Evolutionary conservation across 2,113 vertebrate genomes (phyloP), one percentile per base, ranked within the genome.

Genomic region (Aplodontia rufa): DNA sequence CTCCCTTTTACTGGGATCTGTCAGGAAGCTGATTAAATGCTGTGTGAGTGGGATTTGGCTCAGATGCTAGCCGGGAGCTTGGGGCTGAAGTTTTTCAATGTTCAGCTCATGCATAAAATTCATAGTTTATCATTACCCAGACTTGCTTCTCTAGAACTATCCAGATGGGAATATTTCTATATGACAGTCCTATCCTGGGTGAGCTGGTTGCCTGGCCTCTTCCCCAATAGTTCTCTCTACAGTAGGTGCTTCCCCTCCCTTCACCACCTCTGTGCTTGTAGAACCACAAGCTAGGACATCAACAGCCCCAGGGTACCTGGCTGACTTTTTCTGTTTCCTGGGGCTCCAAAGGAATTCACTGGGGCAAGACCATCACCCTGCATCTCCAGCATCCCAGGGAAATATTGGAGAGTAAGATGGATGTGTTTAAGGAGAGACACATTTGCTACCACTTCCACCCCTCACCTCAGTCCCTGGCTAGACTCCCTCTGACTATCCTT

Each of bases 11-110:
- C 96, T 97, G 96, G 96, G 89, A 97, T 98, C 95, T 97, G 96
- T 96, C 96, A 97, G 95, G 96, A 97, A 98, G 96, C 94, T 98
- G 97, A 98, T 98, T 97, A 97, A 98, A 97, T 97, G 97, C 95
- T 82, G 49, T 94, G 94, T 66, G n/a, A 98, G 97, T 97, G 94
- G 97, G 96, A 97, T 97, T 97, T 97, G 97, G 96, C 96, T 98
- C 95, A 96, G 97, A 97, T 97, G 94, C 94, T 97, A 95, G 96
- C 40, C 42, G 12, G 87, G 95, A 96, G 96, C 89, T 97, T 94
- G 97, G 91, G 95, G 97, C 94, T 97, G 96, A 96, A 97, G 96
- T 96, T 97, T 97, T 96, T 97, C 96, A 97, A 97, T 91, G 92
- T 96, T 97, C 91, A 97, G 88, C 96, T 97, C 96, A 97, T 97